These are phyloP conservation scores for Drosophila diplacantha DNA, from an alignment of 2,888 invertebrate genomes.

Conservation along the genomic window DNA sequence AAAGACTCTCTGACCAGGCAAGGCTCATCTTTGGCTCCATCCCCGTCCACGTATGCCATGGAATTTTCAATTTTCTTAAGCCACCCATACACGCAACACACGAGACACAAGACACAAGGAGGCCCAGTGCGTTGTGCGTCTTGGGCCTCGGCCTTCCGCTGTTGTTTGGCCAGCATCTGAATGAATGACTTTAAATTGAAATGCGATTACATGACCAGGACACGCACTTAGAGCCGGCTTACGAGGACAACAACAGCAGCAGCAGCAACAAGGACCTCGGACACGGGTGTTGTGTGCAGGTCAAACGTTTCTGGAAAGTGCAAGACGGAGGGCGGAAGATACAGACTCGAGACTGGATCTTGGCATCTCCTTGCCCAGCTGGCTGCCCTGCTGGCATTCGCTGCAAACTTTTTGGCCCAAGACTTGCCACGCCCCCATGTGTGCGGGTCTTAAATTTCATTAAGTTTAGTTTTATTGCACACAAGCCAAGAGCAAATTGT, in stretches of 20 bases:
- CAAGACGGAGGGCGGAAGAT: slow-evolving; percentile 1
- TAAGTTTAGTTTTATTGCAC: slow-evolving; percentile 65
- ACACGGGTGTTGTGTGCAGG: slow-evolving; percentile 45
- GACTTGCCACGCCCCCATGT: slow-evolving; percentile 34
- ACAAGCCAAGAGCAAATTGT: slow-evolving; percentile 40
- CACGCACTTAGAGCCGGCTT: slow-evolving; percentile 74
- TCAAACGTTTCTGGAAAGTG: slow-evolving; percentile 47
- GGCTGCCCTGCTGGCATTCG: slow-evolving; percentile 44
- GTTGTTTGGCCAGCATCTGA: slow-evolving; percentile 37
- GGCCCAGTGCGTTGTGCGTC: slow-evolving; percentile 6
- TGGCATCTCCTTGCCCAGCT: slow-evolving; percentile 30
- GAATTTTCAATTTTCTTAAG: slow-evolving; percentile 76
- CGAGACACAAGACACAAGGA: background rate
- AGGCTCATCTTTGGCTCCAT: slow-evolving; percentile 5
- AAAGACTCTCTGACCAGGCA: slow-evolving; percentile 1
- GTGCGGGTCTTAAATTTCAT: slow-evolving; percentile 63
- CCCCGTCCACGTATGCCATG: slow-evolving; percentile 34
- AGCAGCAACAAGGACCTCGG: slow-evolving; percentile 22
- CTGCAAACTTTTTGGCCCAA: slow-evolving; percentile 43
- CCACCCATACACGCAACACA: slow-evolving; percentile 15
- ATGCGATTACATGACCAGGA: slow-evolving; percentile 77
- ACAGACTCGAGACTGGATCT: slow-evolving; percentile 36
- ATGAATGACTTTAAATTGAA: slow-evolving; percentile 73
- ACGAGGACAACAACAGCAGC: slow-evolving; percentile 35
- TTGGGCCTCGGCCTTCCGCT: slow-evolving; percentile 10